phyloP scores from a whole-genome alignment of 2,113 vertebrate species.

The Himantopus leucocephalus region DNA sequence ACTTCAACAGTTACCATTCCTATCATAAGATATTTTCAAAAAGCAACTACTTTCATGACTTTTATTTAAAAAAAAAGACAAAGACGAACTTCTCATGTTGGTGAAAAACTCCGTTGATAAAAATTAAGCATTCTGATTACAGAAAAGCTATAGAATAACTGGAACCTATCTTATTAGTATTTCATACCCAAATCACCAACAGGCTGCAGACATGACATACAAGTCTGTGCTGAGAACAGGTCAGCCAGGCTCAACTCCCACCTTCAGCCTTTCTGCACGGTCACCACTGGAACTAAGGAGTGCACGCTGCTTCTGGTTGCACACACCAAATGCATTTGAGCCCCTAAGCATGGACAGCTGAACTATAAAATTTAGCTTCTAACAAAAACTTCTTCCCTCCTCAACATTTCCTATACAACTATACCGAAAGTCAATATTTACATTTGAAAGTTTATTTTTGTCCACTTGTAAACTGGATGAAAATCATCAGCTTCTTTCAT shows the following conservation, averaged over 20 bases:
- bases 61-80: background rate
- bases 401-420: background rate
- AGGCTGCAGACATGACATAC: background rate
- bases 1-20: background rate
- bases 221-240: background rate
- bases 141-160: background rate
- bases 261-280: background rate
- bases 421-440: background rate
- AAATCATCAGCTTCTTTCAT: background rate
- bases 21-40: background rate
- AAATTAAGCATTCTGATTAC: background rate
- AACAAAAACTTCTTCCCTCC: background rate
- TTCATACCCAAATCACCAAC: background rate
- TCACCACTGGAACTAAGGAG: background rate
- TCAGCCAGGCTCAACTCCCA: background rate
- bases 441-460: background rate
- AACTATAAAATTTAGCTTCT: background rate
- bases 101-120: background rate
- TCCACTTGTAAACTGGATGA: background rate
- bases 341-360: background rate
- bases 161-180: background rate
- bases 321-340: background rate
- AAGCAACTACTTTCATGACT: background rate
- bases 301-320: background rate
- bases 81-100: background rate